phyloP scores from a whole-genome alignment of 2,888 invertebrate species.

The Acheta domesticus region DNA sequence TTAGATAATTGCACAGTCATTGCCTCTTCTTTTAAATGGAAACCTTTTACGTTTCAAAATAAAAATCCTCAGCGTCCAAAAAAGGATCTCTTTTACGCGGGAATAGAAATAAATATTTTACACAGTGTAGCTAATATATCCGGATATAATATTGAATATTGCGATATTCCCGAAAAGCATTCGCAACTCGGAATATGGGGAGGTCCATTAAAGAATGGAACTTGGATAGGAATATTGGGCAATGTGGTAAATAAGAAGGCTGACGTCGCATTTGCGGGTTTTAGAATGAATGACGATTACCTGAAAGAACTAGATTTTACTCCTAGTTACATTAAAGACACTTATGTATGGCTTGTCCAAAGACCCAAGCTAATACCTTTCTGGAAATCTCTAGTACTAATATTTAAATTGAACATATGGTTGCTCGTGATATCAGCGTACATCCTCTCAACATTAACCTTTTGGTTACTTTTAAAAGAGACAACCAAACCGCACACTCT shows the following conservation, averaged over 20 bases:
- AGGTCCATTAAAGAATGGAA: not conserved
- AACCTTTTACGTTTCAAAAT: not conserved
- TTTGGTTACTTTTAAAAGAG: not conserved
- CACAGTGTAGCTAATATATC: not conserved
- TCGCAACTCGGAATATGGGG: not conserved
- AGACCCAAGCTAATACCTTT: not conserved
- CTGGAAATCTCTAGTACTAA: not conserved
- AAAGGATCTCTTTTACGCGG: not conserved
- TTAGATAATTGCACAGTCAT: conserved; percentile 22
- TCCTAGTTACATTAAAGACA: conserved; percentile 19
- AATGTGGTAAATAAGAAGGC: not conserved
- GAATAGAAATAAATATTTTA: not conserved
- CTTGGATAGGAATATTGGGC: not conserved
- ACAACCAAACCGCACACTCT: not conserved
- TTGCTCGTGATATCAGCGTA: not conserved
- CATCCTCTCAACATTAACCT: not conserved
- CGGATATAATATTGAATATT: not conserved
- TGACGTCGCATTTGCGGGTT: conserved; percentile 23
- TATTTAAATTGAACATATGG: conserved; percentile 21
- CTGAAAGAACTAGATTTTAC: not conserved
- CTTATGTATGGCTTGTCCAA: not conserved
- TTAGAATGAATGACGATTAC: not conserved
- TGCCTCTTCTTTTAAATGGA: conserved; percentile 11
- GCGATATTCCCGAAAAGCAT: not conserved
- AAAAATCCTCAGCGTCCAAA: not conserved